phyloP scores from a whole-genome alignment of 1,140 invertebrate species.

The Penaeus japonicus region DNA sequence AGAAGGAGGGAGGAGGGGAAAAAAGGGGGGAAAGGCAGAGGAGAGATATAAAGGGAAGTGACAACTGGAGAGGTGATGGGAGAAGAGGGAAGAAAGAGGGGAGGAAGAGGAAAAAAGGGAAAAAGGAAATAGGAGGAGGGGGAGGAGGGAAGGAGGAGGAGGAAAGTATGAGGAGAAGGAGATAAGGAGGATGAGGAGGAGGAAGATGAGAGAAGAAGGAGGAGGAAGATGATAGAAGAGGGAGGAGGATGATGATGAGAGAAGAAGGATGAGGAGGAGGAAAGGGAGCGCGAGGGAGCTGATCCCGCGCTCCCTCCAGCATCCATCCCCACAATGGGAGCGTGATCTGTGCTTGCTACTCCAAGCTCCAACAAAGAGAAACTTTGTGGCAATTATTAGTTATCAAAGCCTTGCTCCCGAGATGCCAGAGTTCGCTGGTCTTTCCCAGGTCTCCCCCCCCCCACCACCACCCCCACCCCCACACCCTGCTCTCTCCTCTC shows the following conservation, averaged over 20 bases:
- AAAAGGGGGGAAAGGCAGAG: neutral
- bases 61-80: neutral
- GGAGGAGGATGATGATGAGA: neutral
- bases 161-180: too few relatives aligned
- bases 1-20: too few relatives aligned
- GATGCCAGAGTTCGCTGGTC: conserved; percentile 32
- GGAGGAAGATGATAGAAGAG: neutral
- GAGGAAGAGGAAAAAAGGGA: too few relatives aligned
- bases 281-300: neutral
- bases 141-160: neutral
- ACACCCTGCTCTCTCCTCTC: too few relatives aligned
- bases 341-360: conserved; percentile 49
- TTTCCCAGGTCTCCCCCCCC: conserved; percentile 18
- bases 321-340: conserved; percentile 27
- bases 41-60: neutral
- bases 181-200: neutral
- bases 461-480: too few relatives aligned
- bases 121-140: neutral
- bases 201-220: neutral
- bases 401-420: conserved; percentile 3
- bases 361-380: conserved; percentile 44
- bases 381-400: conserved; percentile 44
- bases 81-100: too few relatives aligned
- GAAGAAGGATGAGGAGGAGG: neutral
- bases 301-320: neutral